Percentiles rank a stretch among this genome's conserved stretches.
Conservation (phyloP, 2,113 vertebrate genomes). For the Heliornis fulica region DNA sequence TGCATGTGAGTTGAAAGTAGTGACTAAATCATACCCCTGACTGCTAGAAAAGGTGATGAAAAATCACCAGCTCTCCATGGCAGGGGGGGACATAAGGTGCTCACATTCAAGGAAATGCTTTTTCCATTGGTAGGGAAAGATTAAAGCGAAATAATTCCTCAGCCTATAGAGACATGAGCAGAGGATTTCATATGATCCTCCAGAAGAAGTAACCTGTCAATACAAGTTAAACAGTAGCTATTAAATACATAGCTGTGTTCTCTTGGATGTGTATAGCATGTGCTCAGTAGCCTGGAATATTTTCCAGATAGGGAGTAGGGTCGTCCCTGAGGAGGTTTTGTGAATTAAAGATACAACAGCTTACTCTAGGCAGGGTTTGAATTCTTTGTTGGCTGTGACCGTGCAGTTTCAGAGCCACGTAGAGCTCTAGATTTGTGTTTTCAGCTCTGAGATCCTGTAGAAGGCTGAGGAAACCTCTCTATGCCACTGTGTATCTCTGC, state of each 20-base stretch:
- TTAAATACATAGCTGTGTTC: neutral
- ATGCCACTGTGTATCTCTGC: neutral
- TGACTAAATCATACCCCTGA: neutral
- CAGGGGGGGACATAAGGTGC: neutral
- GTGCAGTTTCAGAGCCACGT: neutral
- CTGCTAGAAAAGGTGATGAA: neutral
- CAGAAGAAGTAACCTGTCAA: neutral
- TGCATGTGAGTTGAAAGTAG: neutral
- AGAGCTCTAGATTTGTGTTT: neutral
- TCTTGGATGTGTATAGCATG: neutral
- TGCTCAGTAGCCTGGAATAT: neutral
- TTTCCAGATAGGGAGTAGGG: neutral
- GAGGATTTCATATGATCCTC: neutral
- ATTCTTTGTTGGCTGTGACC: neutral
- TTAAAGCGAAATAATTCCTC: neutral
- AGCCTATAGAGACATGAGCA: fast-evolving
- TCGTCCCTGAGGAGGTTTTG: neutral
- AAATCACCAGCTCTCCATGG: neutral
- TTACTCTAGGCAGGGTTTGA: neutral
- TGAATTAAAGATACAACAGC: neutral
- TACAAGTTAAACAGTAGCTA: neutral
- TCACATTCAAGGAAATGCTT: neutral
- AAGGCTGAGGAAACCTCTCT: neutral
- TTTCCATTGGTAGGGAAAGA: neutral
- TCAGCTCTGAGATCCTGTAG: neutral